Evolutionary conservation across 2,797 vertebrate genomes (phyloP).

Genomic region (Okamejei kenojei): DNA sequence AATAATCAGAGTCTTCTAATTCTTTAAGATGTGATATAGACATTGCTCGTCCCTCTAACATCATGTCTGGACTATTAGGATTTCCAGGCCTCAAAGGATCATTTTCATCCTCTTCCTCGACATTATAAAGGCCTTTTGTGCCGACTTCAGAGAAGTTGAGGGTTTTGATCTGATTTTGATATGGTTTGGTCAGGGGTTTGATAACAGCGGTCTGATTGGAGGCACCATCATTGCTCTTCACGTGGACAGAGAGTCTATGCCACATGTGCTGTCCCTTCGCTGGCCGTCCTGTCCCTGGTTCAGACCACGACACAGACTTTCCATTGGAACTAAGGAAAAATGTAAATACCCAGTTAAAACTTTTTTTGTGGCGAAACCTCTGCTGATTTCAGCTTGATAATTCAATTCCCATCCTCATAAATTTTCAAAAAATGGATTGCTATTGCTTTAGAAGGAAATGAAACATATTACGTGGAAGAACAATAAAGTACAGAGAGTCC

Average conservation of each 20-base stretch:
- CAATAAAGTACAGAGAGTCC: background rate
- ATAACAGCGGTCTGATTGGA: constrained; percentile 98
- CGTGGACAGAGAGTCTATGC: constrained; percentile 98
- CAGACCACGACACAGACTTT: constrained; percentile 99
- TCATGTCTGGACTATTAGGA: constrained; percentile 65
- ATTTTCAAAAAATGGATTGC: background rate
- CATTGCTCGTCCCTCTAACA: constrained; percentile 59
- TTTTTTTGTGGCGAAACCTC: background rate
- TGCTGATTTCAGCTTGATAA: background rate
- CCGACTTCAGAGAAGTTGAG: constrained; percentile 73
- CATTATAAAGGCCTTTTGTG: constrained; percentile 79
- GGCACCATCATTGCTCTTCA: constrained; percentile 92
- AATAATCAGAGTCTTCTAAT: constrained; percentile 62
- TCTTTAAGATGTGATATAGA: constrained; percentile 50
- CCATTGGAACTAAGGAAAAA: constrained; percentile 96
- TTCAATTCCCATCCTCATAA: background rate
- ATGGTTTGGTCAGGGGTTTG: constrained; percentile 97
- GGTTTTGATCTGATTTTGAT: constrained; percentile 69
- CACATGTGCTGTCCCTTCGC: constrained; percentile 89
- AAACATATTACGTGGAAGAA: background rate
- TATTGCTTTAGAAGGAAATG: too few relatives aligned
- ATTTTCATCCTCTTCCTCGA: constrained; percentile 71
- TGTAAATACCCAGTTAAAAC: constrained; percentile 33
- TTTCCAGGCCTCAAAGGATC: constrained; percentile 61
- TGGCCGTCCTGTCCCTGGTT: constrained; percentile 97